Evolutionary conservation across 2,888 invertebrate genomes (phyloP).

Genomic region (Boloria euphrosyne): DNA sequence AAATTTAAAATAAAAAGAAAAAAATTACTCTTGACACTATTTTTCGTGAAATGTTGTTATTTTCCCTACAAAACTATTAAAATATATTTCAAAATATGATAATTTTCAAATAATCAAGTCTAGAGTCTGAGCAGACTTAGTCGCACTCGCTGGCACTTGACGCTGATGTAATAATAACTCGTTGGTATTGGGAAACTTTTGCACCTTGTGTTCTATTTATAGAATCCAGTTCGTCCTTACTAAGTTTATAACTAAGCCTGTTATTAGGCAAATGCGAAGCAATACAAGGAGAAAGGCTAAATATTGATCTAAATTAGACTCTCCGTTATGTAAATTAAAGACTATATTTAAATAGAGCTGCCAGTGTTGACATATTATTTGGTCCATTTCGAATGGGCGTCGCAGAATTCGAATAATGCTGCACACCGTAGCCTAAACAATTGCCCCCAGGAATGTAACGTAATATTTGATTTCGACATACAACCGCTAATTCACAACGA

Average conservation of each 20-base stretch:
- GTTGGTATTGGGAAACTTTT: conserved; percentile 35
- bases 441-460: conserved; percentile 48
- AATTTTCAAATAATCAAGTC: conserved; percentile 7
- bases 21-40: not conserved
- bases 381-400: conserved; percentile 44
- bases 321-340: conserved; percentile 13
- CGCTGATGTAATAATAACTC: conserved; percentile 29
- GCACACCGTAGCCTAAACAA: conserved; percentile 48
- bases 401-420: conserved; percentile 50
- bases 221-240: conserved; percentile 42
- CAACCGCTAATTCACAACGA: conserved; percentile 28
- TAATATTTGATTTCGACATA: conserved; percentile 42
- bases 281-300: conserved; percentile 14
- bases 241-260: conserved; percentile 32
- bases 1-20: too few relatives aligned
- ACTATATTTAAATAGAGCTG: conserved; percentile 19
- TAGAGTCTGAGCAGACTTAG: conserved; percentile 13
- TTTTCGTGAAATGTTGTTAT: not conserved
- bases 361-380: conserved; percentile 15
- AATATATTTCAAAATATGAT: not conserved
- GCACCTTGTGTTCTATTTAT: conserved; percentile 45
- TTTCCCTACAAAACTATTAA: not conserved
- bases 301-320: conserved; percentile 13
- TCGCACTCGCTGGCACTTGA: conserved; percentile 3
- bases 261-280: conserved; percentile 26